phyloP scores from a whole-genome alignment of 1,140 invertebrate genomes.

The Meteorus sp. region DNA sequence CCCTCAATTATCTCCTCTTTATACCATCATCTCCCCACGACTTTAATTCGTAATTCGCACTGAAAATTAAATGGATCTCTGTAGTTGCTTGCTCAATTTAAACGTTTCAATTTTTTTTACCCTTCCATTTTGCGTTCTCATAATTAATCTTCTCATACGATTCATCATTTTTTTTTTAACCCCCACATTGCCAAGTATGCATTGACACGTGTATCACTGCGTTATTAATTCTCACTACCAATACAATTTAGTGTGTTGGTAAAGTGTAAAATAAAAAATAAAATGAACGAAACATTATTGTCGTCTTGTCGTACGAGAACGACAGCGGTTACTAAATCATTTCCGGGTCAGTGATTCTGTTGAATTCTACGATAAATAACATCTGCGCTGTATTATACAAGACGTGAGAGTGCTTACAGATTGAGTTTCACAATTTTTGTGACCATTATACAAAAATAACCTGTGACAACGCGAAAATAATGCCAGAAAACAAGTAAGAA shows the following conservation, averaged over 20 bases:
- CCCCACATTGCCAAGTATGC: constrained; percentile 3
- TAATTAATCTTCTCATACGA: neutral
- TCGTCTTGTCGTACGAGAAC: neutral
- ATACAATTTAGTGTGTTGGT: too few species aligned
- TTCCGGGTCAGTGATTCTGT: constrained; percentile 14
- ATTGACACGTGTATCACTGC: too few species aligned
- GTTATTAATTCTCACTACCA: too few species aligned
- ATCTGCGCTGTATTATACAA: constrained; percentile 8
- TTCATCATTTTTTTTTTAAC: neutral
- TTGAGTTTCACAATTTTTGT: neutral
- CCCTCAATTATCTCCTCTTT: neutral
- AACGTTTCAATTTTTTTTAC: too few species aligned
- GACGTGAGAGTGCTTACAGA: neutral
- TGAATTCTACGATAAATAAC: constrained; percentile 22
- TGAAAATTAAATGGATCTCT: neutral
- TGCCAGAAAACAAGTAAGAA: too few species aligned
- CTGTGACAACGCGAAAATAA: too few species aligned
- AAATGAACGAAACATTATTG: too few species aligned
- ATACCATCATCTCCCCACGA: neutral
- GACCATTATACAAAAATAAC: neutral
- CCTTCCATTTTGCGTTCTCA: too few species aligned
- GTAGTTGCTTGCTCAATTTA: neutral
- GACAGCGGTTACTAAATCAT: neutral
- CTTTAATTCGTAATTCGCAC: constrained; percentile 8
- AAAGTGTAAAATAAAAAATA: neutral